Conservation (phyloP, 2,888 invertebrate species). For the Drosophila tripunctata region DNA sequence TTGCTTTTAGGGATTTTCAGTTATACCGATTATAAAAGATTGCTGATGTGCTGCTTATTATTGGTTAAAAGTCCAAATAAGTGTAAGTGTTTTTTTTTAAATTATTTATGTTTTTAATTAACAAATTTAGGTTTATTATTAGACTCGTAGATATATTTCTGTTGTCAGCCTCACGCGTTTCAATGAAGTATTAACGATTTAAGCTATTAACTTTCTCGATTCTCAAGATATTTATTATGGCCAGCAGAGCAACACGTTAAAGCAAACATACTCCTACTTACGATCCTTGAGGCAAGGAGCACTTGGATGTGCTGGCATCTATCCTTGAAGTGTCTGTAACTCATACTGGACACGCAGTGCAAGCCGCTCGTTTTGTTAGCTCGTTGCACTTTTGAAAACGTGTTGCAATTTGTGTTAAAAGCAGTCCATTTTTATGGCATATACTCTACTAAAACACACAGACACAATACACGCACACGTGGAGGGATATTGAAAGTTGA, state of each 20-base stretch:
- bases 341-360: slow-evolving; percentile 47
- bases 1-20: not conserved
- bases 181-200: slow-evolving; percentile 19
- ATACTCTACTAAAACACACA: slow-evolving; percentile 12
- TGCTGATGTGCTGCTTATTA: not conserved
- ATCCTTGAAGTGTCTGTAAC: slow-evolving; percentile 36
- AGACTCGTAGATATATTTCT: too few species aligned
- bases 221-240: slow-evolving; percentile 41
- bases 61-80: not conserved
- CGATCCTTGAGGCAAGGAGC: not conserved
- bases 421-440: slow-evolving; percentile 56
- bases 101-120: too few species aligned
- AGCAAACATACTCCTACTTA: slow-evolving; percentile 43
- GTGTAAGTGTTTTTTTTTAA: too few species aligned
- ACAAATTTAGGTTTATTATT: too few species aligned
- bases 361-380: slow-evolving; percentile 53
- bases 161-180: too few species aligned
- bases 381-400: slow-evolving; percentile 62
- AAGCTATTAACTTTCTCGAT: slow-evolving; percentile 32
- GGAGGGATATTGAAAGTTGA: slow-evolving; percentile 66
- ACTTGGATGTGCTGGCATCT: slow-evolving; percentile 4
- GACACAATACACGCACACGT: not conserved
- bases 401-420: slow-evolving; percentile 72
- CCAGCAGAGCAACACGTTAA: slow-evolving; percentile 35
- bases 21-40: not conserved